These are phyloP conservation scores for Ceratitis capitata DNA, from an alignment of 1,140 invertebrate genomes.

Conservation along the genomic window DNA sequence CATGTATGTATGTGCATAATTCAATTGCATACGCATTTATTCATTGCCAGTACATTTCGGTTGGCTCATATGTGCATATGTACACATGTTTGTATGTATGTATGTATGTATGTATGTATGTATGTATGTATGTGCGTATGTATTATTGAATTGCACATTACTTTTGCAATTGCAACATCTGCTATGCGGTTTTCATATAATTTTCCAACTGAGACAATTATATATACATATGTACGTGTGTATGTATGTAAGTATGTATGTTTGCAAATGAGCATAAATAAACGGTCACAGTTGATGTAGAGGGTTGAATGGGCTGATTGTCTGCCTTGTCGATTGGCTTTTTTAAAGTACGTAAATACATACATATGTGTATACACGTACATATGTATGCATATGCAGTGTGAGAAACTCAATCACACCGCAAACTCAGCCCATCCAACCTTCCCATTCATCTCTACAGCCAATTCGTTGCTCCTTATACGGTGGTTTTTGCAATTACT, in stretches of 20 bases:
- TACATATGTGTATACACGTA: neutral
- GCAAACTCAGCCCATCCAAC: neutral
- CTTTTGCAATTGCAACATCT: conserved; percentile 37
- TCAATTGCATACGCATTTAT: neutral
- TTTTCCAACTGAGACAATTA: conserved; percentile 25
- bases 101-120: neutral
- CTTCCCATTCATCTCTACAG: neutral
- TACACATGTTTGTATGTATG: neutral
- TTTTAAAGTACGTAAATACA: neutral
- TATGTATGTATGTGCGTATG: neutral
- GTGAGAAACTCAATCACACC: neutral
- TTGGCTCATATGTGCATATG: neutral
- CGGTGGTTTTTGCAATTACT: conserved; percentile 22
- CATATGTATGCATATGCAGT: neutral
- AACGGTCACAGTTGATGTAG: too few species aligned
- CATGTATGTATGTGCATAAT: too few species aligned
- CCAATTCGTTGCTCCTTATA: conserved; percentile 13
- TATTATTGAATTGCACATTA: conserved; percentile 25
- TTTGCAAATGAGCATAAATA: neutral
- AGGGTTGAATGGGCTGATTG: neutral
- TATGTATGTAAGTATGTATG: too few species aligned
- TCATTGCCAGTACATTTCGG: neutral
- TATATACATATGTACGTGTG: too few species aligned
- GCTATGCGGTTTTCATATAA: conserved; percentile 35
- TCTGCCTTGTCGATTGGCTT: neutral